Conservation (phyloP, 2,888 invertebrate genomes). For the Muscina levida region DNA sequence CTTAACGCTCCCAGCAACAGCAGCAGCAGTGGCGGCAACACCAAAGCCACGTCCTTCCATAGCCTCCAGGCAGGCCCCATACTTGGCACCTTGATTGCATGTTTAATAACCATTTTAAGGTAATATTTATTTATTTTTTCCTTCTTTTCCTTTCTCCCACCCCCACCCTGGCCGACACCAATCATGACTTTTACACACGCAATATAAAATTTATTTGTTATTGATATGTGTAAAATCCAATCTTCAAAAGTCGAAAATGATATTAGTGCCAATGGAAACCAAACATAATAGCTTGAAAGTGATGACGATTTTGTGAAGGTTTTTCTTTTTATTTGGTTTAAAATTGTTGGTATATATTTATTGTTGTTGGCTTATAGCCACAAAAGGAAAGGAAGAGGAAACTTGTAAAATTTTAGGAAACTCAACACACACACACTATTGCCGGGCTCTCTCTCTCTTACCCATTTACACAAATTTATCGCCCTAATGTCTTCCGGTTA, state of each 20-base stretch:
- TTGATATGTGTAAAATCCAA: conserved; percentile 33
- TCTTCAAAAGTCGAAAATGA: background rate
- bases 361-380: background rate
- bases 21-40: too few relatives aligned
- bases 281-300: background rate
- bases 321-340: background rate
- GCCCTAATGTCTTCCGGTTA: conserved; percentile 14
- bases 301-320: background rate
- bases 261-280: background rate
- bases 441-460: too few relatives aligned
- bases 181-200: background rate
- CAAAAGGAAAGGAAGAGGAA: background rate
- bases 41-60: too few relatives aligned
- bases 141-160: background rate
- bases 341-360: too few relatives aligned
- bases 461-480: background rate
- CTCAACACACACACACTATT: background rate
- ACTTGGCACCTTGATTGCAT: conserved; percentile 19
- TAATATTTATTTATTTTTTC: conserved; percentile 31
- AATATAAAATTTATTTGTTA: conserved; percentile 6
- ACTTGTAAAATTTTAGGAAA: conserved; percentile 25
- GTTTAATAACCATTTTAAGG: conserved; percentile 43
- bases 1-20: too few relatives aligned
- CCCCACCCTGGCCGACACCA: background rate
- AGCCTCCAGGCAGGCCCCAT: too few relatives aligned